A percentile compares a stretch with the other conserved stretches of the same genome.
These are phyloP conservation scores for Cyphomyrus discorhynchus DNA, from an alignment of 2,113 vertebrate genomes.

Conservation along the genomic window DNA sequence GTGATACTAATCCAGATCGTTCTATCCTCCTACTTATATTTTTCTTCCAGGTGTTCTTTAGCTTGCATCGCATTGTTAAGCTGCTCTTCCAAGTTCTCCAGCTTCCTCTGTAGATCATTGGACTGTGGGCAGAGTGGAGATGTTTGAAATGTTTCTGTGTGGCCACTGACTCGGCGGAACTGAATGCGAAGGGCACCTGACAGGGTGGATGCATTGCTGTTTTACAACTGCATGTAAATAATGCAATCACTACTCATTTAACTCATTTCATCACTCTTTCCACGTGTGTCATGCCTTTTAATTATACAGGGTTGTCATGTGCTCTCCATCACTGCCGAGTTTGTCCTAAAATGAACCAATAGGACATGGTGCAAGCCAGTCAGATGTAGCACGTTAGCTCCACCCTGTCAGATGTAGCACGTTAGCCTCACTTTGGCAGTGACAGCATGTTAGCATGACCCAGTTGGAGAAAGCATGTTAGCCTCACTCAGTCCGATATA, in stretches of 20 bases:
- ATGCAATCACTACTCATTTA: not conserved
- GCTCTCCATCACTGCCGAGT: not conserved
- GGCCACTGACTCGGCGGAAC: not conserved
- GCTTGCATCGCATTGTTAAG: constrained; percentile 81
- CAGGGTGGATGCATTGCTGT: not conserved
- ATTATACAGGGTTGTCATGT: not conserved
- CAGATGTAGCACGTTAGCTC: not conserved
- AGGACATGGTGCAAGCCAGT: not conserved
- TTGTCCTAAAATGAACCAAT: not conserved
- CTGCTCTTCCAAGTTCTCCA: constrained; percentile 77
- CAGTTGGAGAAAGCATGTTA: not conserved
- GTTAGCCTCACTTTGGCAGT: no score
- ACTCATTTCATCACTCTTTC: not conserved
- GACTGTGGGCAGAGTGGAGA: constrained; percentile 33
- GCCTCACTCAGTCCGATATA: no score
- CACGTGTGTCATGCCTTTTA: not conserved
- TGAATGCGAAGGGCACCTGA: not conserved
- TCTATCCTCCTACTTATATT: constrained; percentile 63
- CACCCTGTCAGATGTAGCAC: not conserved
- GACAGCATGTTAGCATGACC: not conserved
- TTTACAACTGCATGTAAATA: not conserved
- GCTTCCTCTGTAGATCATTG: constrained; percentile 75
- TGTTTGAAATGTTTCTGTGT: not conserved
- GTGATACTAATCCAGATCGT: not conserved
- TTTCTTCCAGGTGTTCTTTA: constrained; percentile 88